A percentile compares a stretch with the other conserved stretches of the same genome.
Evolutionary conservation across 2,113 vertebrate species (phyloP).

Genomic region (Passer montanus): DNA sequence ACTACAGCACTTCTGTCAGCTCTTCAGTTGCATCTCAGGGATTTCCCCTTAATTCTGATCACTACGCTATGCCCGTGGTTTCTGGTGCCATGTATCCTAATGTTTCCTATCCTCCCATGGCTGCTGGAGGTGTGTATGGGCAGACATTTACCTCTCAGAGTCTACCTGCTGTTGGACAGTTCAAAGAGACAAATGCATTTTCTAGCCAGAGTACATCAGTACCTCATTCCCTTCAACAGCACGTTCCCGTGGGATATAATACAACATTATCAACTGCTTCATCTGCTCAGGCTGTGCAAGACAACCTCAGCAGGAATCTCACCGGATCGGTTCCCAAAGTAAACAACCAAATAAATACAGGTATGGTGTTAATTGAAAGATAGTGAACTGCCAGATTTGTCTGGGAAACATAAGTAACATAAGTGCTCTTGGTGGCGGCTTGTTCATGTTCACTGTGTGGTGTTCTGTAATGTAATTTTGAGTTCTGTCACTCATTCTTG

Average conservation of each 20-base stretch:
- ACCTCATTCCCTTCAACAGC: conserved; percentile 73
- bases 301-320: conserved; percentile 53
- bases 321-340: conserved; percentile 15
- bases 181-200: conserved; percentile 58
- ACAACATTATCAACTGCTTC: conserved; percentile 58
- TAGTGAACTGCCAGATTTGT: not conserved
- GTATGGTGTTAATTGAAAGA: conserved; percentile 52
- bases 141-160: conserved; percentile 81
- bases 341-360: conserved; percentile 59
- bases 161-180: conserved; percentile 43
- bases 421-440: not conserved
- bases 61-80: conserved; percentile 64
- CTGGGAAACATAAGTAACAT: not conserved
- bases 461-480: not conserved
- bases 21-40: conserved; percentile 77
- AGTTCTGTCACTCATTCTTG: not conserved
- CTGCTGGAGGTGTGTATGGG: conserved; percentile 79
- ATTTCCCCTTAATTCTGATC: conserved; percentile 74
- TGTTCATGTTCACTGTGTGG: not conserved
- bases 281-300: conserved; percentile 61
- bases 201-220: conserved; percentile 68
- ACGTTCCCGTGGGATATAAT: conserved; percentile 64
- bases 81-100: conserved; percentile 76
- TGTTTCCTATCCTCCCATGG: conserved; percentile 79
- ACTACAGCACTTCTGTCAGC: conserved; percentile 77